Evolutionary conservation across 2,113 vertebrate species (phyloP), one percentile per base, ranked within the genome.

Genomic region (Aramus guarauna): DNA sequence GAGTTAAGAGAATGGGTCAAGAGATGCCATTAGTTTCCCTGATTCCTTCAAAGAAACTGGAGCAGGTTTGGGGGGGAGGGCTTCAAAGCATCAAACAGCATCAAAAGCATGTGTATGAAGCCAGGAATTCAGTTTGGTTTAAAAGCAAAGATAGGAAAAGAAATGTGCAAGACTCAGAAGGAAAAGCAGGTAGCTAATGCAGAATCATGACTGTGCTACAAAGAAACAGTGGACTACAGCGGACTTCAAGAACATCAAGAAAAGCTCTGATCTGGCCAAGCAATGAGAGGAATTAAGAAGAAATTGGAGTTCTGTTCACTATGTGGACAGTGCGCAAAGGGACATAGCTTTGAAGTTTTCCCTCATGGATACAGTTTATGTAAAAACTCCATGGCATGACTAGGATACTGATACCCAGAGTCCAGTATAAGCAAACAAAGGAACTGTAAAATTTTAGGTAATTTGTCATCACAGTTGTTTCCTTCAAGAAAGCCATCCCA

Each of bases 51-150:
- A 87, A 91, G 77, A 90, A 84, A 81, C 10, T 41, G 50, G 64
- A 87, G 32, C 47, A 81, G 9, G 17, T 77, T 85, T 85, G 18
- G 63, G 26, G 18, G 53, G 12, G 12, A 27, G 24, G 24, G 55
- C 76, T 93, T 94, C 76, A 97, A 93, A 97, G 72, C 72, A 19
- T 91, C 73, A 78, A 58, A 76, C 27, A 77, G 21, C 74, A 89
- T 95, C 90, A 92, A 93, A 95, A 50, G 37, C 27, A 69, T 20
- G n/a, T 45, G 50, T 41, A 74, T 27, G 37, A 87, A 87, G 41
- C 55, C 71, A 85, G 60, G 55, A 91, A 94, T 84, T 94, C 82
- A 80, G 59, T 91, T 89, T 52, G 36, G 50, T 78, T 91, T 87
- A 56, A 94, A 96, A 88, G 64, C 9, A 81, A 84, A 77, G 55